Conservation (phyloP, 2,888 invertebrate genomes). For the Oscheius sp. region DNA sequence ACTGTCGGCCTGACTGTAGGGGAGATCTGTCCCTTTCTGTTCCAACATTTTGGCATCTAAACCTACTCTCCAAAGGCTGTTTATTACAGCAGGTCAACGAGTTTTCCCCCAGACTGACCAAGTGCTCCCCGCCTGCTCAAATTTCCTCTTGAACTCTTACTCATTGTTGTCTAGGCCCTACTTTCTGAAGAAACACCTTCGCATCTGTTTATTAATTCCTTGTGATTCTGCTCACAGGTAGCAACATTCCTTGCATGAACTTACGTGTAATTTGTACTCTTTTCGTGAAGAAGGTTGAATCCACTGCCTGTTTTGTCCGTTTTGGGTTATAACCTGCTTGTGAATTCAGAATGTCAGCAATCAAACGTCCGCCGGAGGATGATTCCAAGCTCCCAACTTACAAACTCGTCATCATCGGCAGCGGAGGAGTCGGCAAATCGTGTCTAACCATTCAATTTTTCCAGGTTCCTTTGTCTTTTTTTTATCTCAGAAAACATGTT, state of each 20-base stretch:
- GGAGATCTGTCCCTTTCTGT: constrained; percentile 46
- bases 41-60: constrained; percentile 42
- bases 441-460: constrained; percentile 97
- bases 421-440: constrained; percentile 80
- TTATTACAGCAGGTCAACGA: constrained; percentile 5
- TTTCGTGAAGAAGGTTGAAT: neutral
- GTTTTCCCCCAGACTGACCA: neutral
- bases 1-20: constrained; percentile 48
- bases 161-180: neutral
- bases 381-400: constrained; percentile 67
- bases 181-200: neutral
- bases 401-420: constrained; percentile 68
- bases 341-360: constrained; percentile 11
- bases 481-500: neutral
- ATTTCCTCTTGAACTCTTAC: constrained; percentile 8
- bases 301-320: neutral
- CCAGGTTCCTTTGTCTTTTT: constrained; percentile 77
- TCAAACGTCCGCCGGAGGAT: constrained; percentile 66
- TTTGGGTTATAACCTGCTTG: neutral
- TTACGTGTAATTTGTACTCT: neutral
- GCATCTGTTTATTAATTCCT: neutral
- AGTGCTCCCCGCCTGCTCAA: constrained; percentile 12
- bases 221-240: neutral
- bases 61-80: neutral
- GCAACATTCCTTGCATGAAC: neutral